Evolutionary conservation across 2,888 invertebrate genomes (phyloP).

Genomic region (Heliconius sara): DNA sequence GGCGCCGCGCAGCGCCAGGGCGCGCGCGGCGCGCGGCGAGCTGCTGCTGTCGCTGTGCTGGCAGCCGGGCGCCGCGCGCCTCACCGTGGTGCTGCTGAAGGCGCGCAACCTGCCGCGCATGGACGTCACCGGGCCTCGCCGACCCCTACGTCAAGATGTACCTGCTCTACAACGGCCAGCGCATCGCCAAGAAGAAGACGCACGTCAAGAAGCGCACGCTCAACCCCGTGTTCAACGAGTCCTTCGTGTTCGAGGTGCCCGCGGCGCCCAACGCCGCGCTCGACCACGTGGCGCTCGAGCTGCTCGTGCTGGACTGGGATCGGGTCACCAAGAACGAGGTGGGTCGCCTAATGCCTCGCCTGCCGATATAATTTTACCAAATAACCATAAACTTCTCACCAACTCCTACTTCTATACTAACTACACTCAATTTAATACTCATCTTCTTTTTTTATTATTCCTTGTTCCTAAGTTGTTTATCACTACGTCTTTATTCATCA

Average conservation of each 20-base stretch:
- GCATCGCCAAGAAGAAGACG: constrained; percentile 99
- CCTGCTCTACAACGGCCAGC: constrained; percentile 97
- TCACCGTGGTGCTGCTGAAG: constrained; percentile 91
- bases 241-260: constrained; percentile 98
- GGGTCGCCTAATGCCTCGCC: constrained; percentile 49
- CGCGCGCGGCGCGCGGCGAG: no score
- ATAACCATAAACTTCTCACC: no score
- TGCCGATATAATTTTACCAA: no score
- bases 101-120: constrained; percentile 98
- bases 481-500: no score
- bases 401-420: no score
- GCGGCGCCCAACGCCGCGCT: constrained; percentile 88
- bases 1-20: constrained; percentile 96
- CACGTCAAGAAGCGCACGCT: constrained; percentile 99
- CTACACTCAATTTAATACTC: no score
- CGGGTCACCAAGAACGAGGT: constrained; percentile 99
- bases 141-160: constrained; percentile 99
- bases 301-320: constrained; percentile 97
- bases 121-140: constrained; percentile 98
- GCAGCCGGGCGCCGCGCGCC: no score
- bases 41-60: no score
- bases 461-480: no score
- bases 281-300: constrained; percentile 92
- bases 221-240: constrained; percentile 99
- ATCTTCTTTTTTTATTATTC: no score